Evolutionary conservation across 2,888 invertebrate genomes (phyloP).

Genomic region (Hirtodrosophila confusa): DNA sequence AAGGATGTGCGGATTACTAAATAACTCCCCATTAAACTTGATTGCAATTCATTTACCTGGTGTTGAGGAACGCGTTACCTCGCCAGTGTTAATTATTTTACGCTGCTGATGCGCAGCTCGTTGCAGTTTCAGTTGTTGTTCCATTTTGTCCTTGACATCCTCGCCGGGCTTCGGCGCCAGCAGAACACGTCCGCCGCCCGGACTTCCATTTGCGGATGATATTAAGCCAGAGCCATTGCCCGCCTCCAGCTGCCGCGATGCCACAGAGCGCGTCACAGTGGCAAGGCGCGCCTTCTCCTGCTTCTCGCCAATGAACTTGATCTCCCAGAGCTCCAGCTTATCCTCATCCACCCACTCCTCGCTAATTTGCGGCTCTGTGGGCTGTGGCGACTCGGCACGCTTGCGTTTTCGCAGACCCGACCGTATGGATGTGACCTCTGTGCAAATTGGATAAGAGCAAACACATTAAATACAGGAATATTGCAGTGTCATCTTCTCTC

Average conservation of each 20-base stretch:
- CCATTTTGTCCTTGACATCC: slow-evolving; percentile 95
- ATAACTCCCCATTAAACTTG: neutral
- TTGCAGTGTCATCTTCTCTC: no score
- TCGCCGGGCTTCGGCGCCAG: slow-evolving; percentile 85
- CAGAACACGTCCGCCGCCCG: slow-evolving; percentile 56
- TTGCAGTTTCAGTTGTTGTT: slow-evolving; percentile 94
- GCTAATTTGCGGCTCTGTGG: slow-evolving; percentile 96
- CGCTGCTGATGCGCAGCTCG: slow-evolving; percentile 93
- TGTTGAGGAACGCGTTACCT: slow-evolving; percentile 59
- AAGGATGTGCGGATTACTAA: no score
- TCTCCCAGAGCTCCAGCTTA: slow-evolving; percentile 97
- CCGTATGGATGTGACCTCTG: slow-evolving; percentile 96
- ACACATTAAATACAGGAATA: neutral
- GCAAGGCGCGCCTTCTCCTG: slow-evolving; percentile 86
- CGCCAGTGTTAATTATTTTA: slow-evolving; percentile 86
- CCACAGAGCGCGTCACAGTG: slow-evolving; percentile 87
- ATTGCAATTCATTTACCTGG: slow-evolving; percentile 49
- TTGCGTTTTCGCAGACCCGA: slow-evolving; percentile 96
- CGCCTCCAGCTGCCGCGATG: slow-evolving; percentile 88
- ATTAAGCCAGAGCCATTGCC: slow-evolving; percentile 46
- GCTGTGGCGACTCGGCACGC: slow-evolving; percentile 96
- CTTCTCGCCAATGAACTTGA: slow-evolving; percentile 95
- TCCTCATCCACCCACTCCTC: slow-evolving; percentile 99
- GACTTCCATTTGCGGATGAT: slow-evolving; percentile 70
- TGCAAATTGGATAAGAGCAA: neutral